Evolutionary conservation across 2,113 vertebrate species (phyloP).

Genomic region (Cyprinodon brontotheroides): DNA sequence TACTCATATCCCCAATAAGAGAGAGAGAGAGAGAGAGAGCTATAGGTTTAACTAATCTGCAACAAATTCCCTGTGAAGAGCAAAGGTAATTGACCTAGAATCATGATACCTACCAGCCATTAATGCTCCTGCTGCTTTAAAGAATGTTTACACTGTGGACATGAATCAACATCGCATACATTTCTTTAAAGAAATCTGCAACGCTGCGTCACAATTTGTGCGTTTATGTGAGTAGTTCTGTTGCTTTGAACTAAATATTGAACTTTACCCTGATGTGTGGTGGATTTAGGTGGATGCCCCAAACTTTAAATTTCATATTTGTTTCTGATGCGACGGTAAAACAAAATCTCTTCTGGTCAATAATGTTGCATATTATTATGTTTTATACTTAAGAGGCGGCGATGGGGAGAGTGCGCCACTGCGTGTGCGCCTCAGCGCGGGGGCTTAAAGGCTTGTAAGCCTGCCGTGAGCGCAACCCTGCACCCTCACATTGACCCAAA

Average conservation of each 20-base stretch:
- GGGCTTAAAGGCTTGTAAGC: slow-evolving; percentile 63
- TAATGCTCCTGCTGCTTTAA: not conserved
- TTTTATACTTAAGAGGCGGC: not conserved
- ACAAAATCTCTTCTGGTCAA: too few relatives aligned
- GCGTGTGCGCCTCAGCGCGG: slow-evolving; percentile 26
- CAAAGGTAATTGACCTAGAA: not conserved
- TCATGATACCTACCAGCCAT: not conserved
- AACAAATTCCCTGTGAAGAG: slow-evolving; percentile 1
- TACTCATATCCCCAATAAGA: too few relatives aligned
- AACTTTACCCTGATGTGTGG: not conserved
- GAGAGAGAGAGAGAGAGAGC: not conserved
- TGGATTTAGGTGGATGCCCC: not conserved
- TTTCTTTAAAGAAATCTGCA: not conserved
- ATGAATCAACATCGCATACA: not conserved
- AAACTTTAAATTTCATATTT: too few relatives aligned
- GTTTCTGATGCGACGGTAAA: too few relatives aligned
- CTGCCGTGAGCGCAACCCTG: slow-evolving; percentile 56
- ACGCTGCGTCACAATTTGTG: not conserved
- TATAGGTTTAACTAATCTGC: not conserved
- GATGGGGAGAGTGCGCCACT: slow-evolving; percentile 12
- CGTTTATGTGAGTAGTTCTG: not conserved
- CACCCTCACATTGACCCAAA: slow-evolving; percentile 35
- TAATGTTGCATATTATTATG: too few relatives aligned
- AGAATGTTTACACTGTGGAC: not conserved
- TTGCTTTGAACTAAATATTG: too few relatives aligned